Conservation (phyloP, 2,888 invertebrate genomes). For the Isoperla grammatica region DNA sequence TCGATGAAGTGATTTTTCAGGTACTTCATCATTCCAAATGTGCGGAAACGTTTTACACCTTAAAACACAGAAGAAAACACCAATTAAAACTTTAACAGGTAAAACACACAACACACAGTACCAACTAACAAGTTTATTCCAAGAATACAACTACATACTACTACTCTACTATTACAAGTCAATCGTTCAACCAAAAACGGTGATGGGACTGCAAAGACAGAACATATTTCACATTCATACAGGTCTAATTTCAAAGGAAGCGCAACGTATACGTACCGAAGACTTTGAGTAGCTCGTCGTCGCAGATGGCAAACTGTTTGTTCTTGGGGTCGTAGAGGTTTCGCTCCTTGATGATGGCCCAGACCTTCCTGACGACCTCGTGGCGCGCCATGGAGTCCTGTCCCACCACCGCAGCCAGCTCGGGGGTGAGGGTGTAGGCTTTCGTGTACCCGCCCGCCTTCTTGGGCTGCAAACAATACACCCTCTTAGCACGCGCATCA, state of each 20-base stretch:
- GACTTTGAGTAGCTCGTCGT: constrained; percentile 81
- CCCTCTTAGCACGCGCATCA: background rate
- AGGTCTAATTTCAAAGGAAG: too few species aligned
- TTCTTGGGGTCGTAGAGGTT: constrained; percentile 90
- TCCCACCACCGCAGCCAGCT: constrained; percentile 78
- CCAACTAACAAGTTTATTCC: background rate
- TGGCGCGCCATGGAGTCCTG: constrained; percentile 78
- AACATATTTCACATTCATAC: too few species aligned
- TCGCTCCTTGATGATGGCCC: constrained; percentile 84
- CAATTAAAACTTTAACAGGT: constrained; percentile 1
- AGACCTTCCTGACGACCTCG: constrained; percentile 84
- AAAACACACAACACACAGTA: background rate
- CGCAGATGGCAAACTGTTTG: constrained; percentile 91
- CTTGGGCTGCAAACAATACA: constrained; percentile 8
- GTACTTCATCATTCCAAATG: constrained; percentile 97
- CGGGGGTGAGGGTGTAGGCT: constrained; percentile 76
- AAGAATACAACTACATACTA: too few species aligned
- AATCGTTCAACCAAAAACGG: too few species aligned
- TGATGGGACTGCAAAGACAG: too few species aligned
- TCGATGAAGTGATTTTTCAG: constrained; percentile 79
- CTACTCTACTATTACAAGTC: too few species aligned
- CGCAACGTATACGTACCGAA: constrained; percentile 59
- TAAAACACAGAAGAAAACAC: constrained; percentile 31
- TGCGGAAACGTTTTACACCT: constrained; percentile 81
- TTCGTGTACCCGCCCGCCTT: constrained; percentile 67